A percentile compares a stretch with the other conserved stretches of the same genome.
Conservation (phyloP, 2,888 invertebrate genomes). For the Tetranychus piercei region DNA sequence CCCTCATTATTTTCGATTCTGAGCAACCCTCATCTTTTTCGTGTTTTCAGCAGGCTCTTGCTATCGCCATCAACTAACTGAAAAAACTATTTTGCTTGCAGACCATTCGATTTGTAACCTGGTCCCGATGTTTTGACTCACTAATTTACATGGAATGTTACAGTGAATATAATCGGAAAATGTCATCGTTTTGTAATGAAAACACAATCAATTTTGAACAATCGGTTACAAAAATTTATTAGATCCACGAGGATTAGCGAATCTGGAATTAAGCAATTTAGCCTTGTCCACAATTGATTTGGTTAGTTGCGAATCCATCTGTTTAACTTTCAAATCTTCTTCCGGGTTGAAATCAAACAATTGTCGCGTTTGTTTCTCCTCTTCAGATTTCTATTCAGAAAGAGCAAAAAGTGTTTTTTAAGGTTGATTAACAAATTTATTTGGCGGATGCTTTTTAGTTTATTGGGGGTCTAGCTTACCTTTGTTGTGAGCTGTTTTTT, state of each 20-base stretch:
- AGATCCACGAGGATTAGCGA: neutral
- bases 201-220: too few relatives aligned
- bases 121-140: too few relatives aligned
- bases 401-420: neutral
- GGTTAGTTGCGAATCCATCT: slow-evolving; percentile 1
- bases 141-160: too few relatives aligned
- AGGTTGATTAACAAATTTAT: neutral
- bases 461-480: neutral
- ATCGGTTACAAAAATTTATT: neutral
- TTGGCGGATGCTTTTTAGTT: neutral
- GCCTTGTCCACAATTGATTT: slow-evolving; percentile 5
- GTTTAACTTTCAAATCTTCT: neutral
- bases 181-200: too few relatives aligned
- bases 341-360: slow-evolving; percentile 1
- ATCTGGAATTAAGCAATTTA: neutral
- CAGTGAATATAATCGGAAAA: too few relatives aligned
- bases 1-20: too few relatives aligned
- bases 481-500: neutral
- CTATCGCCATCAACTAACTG: too few relatives aligned
- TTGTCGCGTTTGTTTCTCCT: neutral
- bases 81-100: too few relatives aligned
- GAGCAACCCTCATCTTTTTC: too few relatives aligned
- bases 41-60: too few relatives aligned
- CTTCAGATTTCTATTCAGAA: neutral
- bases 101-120: too few relatives aligned